A percentile compares a stretch with the other conserved stretches of the same genome.
Evolutionary conservation across 23 tunicate genomes (phyloP).

Genomic region (Ascidia mentula): DNA sequence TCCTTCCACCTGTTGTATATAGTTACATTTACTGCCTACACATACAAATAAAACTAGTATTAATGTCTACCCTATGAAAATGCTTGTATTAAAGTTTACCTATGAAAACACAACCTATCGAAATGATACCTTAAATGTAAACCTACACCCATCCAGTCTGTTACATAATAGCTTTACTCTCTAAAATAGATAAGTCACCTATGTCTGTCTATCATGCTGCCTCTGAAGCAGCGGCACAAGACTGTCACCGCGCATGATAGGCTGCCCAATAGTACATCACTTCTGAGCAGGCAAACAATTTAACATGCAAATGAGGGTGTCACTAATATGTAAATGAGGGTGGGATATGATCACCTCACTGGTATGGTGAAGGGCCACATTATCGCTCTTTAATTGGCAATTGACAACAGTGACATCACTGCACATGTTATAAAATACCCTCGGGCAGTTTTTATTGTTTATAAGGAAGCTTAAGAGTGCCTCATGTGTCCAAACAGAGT

Average conservation of each 20-base stretch:
- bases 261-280: background rate
- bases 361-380: slow-evolving; percentile 8
- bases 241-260: background rate
- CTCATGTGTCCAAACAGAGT: background rate
- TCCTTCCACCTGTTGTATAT: too few relatives aligned
- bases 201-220: background rate
- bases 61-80: too few relatives aligned
- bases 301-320: slow-evolving; percentile 1
- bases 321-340: background rate
- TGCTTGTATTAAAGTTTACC: too few relatives aligned
- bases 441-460: slow-evolving; percentile 7
- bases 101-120: too few relatives aligned
- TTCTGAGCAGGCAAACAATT: background rate
- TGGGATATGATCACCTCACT: slow-evolving; percentile 11
- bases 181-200: background rate
- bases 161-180: background rate
- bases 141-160: too few relatives aligned
- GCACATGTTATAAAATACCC: background rate
- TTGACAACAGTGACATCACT: background rate
- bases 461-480: background rate
- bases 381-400: background rate
- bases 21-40: too few relatives aligned
- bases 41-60: too few relatives aligned
- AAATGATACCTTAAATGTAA: too few relatives aligned
- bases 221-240: background rate